phyloP scores from a whole-genome alignment of 2,113 vertebrate species.

The Oreochromis niloticus region DNA sequence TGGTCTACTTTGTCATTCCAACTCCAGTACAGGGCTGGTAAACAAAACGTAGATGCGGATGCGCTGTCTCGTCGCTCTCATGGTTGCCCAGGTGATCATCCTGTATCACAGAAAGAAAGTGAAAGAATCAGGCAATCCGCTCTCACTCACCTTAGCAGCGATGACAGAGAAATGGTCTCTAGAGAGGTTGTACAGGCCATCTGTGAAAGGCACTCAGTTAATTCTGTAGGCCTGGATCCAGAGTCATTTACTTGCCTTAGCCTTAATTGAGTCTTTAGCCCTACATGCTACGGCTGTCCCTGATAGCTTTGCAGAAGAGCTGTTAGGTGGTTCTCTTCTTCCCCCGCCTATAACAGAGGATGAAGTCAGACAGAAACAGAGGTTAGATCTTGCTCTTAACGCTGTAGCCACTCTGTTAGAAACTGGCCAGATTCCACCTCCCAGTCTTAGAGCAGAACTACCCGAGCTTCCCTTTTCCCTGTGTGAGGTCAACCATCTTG shows the following conservation, averaged over 20 bases:
- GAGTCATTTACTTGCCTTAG: not conserved
- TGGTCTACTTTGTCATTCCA: not conserved
- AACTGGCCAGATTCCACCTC: not conserved
- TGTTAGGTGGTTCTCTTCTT: not conserved
- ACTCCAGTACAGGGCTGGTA: not conserved
- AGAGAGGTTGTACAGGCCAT: not conserved
- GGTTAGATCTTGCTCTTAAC: not conserved
- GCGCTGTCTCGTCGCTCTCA: not conserved
- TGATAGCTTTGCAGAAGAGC: not conserved
- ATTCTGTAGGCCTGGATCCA: not conserved
- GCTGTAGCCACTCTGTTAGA: not conserved
- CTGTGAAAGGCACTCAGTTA: not conserved
- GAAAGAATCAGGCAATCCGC: not conserved
- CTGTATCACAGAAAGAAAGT: not conserved
- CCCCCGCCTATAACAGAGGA: not conserved
- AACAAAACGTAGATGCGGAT: not conserved
- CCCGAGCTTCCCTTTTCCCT: not conserved
- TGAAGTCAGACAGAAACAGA: not conserved
- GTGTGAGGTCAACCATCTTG: not conserved
- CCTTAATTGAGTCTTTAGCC: not conserved
- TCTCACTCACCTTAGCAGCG: not conserved
- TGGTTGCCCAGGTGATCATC: not conserved
- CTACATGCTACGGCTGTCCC: not conserved
- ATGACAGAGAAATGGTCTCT: not conserved
- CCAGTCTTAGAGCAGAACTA: not conserved